phyloP scores from a whole-genome alignment of 2,113 vertebrate genomes.

The Rhombomys opimus region DNA sequence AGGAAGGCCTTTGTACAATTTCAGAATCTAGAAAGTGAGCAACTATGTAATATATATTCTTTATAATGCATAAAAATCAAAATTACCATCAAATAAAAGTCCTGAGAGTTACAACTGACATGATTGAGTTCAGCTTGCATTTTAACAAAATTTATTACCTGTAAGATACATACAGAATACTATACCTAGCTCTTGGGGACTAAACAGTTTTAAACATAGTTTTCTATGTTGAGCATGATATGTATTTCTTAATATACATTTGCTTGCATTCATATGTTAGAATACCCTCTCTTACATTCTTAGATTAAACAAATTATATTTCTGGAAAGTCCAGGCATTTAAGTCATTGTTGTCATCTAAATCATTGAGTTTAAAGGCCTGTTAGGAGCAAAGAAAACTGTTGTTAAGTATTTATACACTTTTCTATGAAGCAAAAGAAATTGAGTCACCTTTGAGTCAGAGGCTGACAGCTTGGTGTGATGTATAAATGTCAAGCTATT shows the following conservation, averaged over 20 bases:
- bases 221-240: not conserved
- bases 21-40: not conserved
- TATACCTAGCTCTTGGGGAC: not conserved
- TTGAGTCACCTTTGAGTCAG: not conserved
- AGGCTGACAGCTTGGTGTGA: not conserved
- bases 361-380: not conserved
- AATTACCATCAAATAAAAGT: not conserved
- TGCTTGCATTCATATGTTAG: not conserved
- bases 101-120: not conserved
- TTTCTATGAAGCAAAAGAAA: conserved; percentile 32
- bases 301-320: not conserved
- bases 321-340: not conserved
- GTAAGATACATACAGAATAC: not conserved
- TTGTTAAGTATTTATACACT: not conserved
- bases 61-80: not conserved
- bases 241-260: not conserved
- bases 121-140: not conserved
- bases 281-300: not conserved
- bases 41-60: not conserved
- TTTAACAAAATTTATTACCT: conserved; percentile 13
- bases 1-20: not conserved
- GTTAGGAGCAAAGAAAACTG: not conserved
- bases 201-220: not conserved
- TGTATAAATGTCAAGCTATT: not conserved
- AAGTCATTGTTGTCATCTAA: not conserved